Conservation (phyloP, 2,113 vertebrate genomes). For the Patagioenas fasciata region DNA sequence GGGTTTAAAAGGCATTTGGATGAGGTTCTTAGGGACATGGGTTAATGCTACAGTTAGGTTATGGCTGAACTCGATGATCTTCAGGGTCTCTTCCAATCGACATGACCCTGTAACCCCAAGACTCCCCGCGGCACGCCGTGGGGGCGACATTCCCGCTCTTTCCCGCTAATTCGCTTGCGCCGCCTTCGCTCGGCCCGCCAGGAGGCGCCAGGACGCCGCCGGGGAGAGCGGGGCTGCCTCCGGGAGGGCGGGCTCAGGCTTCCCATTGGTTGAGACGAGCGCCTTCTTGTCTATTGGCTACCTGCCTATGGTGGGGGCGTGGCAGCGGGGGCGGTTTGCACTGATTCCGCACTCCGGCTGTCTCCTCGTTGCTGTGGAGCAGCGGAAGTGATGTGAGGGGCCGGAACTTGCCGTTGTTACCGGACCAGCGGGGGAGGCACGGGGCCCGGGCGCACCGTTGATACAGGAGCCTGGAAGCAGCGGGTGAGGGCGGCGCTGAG, state of each 20-base stretch:
- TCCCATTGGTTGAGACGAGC: not conserved
- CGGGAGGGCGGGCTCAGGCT: not conserved
- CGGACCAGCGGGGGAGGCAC: too few relatives aligned
- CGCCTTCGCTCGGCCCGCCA: accelerated
- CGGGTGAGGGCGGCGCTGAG: not conserved
- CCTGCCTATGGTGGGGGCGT: accelerated
- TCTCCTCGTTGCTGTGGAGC: accelerated
- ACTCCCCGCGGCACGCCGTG: too few relatives aligned
- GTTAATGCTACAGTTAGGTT: too few relatives aligned
- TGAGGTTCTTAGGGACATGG: too few relatives aligned
- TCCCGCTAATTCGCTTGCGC: not conserved
- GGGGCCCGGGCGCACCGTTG: too few relatives aligned
- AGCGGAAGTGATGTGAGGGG: not conserved
- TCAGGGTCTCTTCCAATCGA: too few relatives aligned
- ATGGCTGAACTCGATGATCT: too few relatives aligned
- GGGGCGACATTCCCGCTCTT: not conserved
- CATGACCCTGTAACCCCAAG: too few relatives aligned
- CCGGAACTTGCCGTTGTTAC: not conserved
- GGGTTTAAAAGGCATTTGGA: too few relatives aligned
- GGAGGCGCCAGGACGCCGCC: not conserved
- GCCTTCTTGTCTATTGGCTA: not conserved
- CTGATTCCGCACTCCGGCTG: accelerated
- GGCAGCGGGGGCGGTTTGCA: not conserved
- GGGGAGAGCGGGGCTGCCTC: not conserved
- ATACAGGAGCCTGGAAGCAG: too few relatives aligned